A percentile compares a stretch with the other conserved stretches of the same genome.
These are phyloP conservation scores for Troides helena DNA, from an alignment of 2,888 invertebrate species.

Conservation along the genomic window DNA sequence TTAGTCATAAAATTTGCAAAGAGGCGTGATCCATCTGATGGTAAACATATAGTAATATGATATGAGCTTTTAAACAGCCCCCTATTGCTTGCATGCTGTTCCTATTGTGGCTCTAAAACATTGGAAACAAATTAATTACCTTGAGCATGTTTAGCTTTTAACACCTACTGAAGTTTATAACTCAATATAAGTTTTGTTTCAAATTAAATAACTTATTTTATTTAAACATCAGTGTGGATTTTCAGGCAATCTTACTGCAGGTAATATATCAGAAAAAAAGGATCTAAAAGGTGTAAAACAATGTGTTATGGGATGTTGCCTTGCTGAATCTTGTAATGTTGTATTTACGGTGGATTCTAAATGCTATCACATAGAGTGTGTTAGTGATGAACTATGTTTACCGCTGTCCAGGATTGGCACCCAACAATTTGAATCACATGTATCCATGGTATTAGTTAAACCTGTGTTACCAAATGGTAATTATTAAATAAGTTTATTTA, in stretches of 20 bases:
- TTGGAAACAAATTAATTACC: too few species aligned
- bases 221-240: background rate
- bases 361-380: conserved; percentile 89
- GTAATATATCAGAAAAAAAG: conserved; percentile 80
- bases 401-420: conserved; percentile 79
- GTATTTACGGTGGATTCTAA: conserved; percentile 87
- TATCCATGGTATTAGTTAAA: conserved; percentile 88
- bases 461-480: conserved; percentile 82
- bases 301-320: conserved; percentile 85
- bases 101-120: too few species aligned
- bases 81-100: too few species aligned
- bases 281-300: conserved; percentile 78
- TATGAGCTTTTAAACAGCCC: background rate
- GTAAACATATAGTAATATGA: background rate
- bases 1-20: background rate
- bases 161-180: too few species aligned
- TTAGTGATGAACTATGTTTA: conserved; percentile 84
- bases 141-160: too few species aligned
- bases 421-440: conserved; percentile 81
- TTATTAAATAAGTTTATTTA: conserved; percentile 22
- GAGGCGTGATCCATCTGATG: background rate
- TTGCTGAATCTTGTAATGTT: conserved; percentile 85
- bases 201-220: background rate
- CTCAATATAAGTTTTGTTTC: background rate
- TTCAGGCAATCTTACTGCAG: conserved; percentile 78